Percentiles rank a stretch among this genome's conserved stretches.
Conservation (phyloP, 2,888 invertebrate species). For the Callyntrura sp. region DNA sequence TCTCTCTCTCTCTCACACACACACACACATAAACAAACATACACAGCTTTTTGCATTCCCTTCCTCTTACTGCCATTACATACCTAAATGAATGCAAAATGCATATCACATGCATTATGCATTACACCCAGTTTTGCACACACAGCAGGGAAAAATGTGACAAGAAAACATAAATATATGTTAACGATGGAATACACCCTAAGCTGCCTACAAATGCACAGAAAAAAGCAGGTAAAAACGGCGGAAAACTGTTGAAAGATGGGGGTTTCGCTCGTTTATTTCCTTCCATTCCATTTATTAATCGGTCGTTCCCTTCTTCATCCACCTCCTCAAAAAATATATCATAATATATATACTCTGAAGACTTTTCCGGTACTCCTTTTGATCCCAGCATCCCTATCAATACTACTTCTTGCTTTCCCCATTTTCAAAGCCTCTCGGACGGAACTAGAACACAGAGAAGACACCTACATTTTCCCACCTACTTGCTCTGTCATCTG, state of each 20-base stretch:
- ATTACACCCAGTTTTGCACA: not conserved
- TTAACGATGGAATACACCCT: too few species aligned
- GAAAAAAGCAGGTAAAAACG: not conserved
- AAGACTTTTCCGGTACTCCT: not conserved
- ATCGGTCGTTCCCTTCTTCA: conserved; percentile 56
- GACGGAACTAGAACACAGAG: not conserved
- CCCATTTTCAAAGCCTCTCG: not conserved
- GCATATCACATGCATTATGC: not conserved
- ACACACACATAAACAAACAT: too few species aligned
- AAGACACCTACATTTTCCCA: not conserved
- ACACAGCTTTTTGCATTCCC: not conserved
- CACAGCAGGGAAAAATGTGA: not conserved
- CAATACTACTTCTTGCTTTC: not conserved
- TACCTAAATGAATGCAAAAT: conserved; percentile 5
- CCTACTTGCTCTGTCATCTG: not conserved
- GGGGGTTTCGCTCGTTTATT: not conserved
- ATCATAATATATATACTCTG: not conserved
- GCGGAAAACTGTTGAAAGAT: not conserved
- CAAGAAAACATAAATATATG: not conserved
- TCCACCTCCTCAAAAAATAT: not conserved
- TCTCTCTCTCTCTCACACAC: too few species aligned
- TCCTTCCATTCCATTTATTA: conserved; percentile 45
- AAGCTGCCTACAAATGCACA: too few species aligned
- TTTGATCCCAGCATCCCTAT: too few species aligned
- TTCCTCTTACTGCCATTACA: not conserved